Percentiles rank a stretch among this genome's conserved stretches.
Conservation (phyloP, 2,797 vertebrate species). For the Lacerta bilineata region DNA sequence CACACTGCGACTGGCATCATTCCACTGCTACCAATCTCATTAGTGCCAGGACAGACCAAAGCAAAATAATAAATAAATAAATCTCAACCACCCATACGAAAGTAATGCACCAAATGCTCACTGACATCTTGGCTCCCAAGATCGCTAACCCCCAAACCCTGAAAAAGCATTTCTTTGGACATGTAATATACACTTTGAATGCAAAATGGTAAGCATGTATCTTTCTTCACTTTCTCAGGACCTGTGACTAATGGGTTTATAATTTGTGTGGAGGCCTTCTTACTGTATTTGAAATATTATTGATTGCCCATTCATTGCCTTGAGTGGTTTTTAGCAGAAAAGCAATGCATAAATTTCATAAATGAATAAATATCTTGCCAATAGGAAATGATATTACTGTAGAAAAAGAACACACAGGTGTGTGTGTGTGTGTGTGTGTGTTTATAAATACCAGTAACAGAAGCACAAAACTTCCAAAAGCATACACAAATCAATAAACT, state of each 20-base stretch:
- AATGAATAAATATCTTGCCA: not conserved
- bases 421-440: too few species aligned
- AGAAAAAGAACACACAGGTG: not conserved
- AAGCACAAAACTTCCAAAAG: not conserved
- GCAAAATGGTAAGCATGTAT: not conserved
- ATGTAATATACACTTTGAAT: not conserved
- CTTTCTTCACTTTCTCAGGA: not conserved
- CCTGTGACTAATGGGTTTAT: not conserved
- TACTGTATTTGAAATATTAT: slow-evolving; percentile 10
- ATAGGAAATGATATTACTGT: not conserved
- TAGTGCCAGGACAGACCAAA: not conserved
- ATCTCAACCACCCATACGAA: not conserved
- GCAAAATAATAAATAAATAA: not conserved
- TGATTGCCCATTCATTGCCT: not conserved
- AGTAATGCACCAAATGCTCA: not conserved
- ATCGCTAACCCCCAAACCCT: not conserved
- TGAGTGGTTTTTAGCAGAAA: slow-evolving; percentile 15
- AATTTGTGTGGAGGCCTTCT: not conserved
- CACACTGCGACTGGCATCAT: not conserved
- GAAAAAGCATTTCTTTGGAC: not conserved
- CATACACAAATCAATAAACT: not conserved
- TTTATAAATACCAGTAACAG: not conserved
- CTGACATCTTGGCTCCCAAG: not conserved
- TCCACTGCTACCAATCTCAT: not conserved
- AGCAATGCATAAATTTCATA: not conserved